Base-by-base conservation (phyloP, 2,113 vertebrate species). In the Lamprotornis superbus region DNA sequence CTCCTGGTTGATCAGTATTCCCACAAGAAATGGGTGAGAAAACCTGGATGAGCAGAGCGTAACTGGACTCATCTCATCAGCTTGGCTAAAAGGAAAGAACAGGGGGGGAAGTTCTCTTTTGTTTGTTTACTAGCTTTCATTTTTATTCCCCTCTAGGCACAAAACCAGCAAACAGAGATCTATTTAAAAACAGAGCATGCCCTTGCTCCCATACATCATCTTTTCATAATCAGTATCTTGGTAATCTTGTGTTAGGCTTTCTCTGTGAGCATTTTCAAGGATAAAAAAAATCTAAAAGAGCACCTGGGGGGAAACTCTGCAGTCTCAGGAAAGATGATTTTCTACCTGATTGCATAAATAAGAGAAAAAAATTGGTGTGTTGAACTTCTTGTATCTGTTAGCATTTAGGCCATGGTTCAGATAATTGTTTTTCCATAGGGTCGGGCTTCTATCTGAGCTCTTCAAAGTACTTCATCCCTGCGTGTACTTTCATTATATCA, bases 291-390 rank as follows among this genome's bases (percentile, higher is more conserved):
- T 47, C 44, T 94, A 49, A 87, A 92, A 55, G 44, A 89, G n/a
- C 74, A 94, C 87, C 81, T 87, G 37, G 27, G 91, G 89, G 50
- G 55, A 91, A 91, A 76, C 49, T 84, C 74, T 85, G 46, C 42
- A 73, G 70, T 84, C 57, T 79, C 69, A 53, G 2, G 3, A 40
- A 95, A 95, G 83, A 87, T 91, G 35, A 87, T 91, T 96, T 96
- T 93, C 81, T 85, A 94, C 65, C 70, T 87, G 78, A 93, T 91
- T 79, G 81, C 94, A 93, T 96, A 95, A 93, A 89, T 91, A 89
- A 85, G 78, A 89, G 81, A 27, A 87, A 90, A 44, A 94, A 95
- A 93, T 30, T 69, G 61, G 31, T 79, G 25, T 76, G 69, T 64
- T 89, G 49, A 89, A 82, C 77, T 91, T 59, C 33, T 87, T 93